phyloP scores from a whole-genome alignment of 2,888 invertebrate genomes.

The Metellina segmentata region DNA sequence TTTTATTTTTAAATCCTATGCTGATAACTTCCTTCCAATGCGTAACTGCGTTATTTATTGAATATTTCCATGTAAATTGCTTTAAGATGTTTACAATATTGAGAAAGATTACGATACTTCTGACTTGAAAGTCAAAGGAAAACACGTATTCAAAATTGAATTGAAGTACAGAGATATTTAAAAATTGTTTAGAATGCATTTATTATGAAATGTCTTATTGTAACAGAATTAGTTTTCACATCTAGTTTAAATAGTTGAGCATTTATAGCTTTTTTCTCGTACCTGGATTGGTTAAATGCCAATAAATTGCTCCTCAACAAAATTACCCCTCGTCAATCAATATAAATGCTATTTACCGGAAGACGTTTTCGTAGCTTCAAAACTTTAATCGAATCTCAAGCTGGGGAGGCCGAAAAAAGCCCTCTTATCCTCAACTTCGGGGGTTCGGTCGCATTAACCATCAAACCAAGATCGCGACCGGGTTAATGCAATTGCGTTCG shows the following conservation, averaged over 20 bases:
- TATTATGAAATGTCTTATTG: background rate
- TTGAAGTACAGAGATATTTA: too few species aligned
- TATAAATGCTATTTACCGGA: conserved; percentile 53
- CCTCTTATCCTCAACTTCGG: background rate
- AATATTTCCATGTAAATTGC: too few species aligned
- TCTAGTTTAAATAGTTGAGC: conserved; percentile 3
- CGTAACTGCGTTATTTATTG: too few species aligned
- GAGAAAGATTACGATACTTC: too few species aligned
- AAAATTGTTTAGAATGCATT: too few species aligned
- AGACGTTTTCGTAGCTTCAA: conserved; percentile 52
- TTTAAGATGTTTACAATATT: too few species aligned
- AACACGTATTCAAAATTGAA: too few species aligned
- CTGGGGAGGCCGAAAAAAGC: conserved; percentile 15
- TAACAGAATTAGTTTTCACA: conserved; percentile 36
- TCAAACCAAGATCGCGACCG: conserved; percentile 66
- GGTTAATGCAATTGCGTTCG: conserved; percentile 67
- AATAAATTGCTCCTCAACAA: background rate
- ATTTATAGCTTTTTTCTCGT: background rate
- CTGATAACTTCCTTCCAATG: too few species aligned
- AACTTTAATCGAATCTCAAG: conserved; percentile 72
- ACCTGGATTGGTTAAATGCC: background rate
- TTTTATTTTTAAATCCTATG: too few species aligned
- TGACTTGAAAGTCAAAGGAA: too few species aligned
- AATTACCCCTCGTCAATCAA: conserved; percentile 48
- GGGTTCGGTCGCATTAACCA: conserved; percentile 61